phyloP scores from a whole-genome alignment of 2,888 invertebrate genomes.

The Lordiphosa andalusiaca region DNA sequence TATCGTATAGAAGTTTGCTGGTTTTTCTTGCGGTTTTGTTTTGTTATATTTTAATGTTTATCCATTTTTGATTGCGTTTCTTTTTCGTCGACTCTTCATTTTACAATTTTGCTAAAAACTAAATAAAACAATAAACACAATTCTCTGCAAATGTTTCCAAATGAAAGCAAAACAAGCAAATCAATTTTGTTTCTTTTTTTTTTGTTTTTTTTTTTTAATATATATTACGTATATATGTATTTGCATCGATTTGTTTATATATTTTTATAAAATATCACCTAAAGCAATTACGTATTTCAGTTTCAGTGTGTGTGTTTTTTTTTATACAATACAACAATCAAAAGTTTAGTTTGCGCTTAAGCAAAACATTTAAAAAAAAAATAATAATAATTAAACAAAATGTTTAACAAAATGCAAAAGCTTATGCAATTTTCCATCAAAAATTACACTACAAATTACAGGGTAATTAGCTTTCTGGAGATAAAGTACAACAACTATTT shows the following conservation, averaged over 20 bases:
- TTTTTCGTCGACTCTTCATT: conserved; percentile 66
- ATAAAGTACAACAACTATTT: conserved; percentile 75
- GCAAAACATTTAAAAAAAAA: conserved; percentile 61
- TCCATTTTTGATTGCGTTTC: conserved; percentile 67
- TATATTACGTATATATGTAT: conserved; percentile 53
- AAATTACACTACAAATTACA: conserved; percentile 61
- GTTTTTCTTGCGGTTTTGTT: conserved; percentile 29
- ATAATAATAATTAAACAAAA: conserved; percentile 59
- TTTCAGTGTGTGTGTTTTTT: conserved; percentile 63
- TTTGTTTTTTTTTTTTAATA: conserved; percentile 28
- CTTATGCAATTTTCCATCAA: conserved; percentile 41
- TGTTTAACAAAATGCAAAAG: conserved; percentile 66
- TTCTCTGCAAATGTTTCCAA: conserved; percentile 4
- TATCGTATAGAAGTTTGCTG: conserved; percentile 77
- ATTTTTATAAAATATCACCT: conserved; percentile 78
- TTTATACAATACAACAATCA: conserved; percentile 62
- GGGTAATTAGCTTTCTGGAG: conserved; percentile 53
- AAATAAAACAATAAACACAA: conserved; percentile 66
- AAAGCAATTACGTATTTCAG: conserved; percentile 80
- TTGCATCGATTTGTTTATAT: conserved; percentile 37
- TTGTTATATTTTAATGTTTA: conserved; percentile 37
- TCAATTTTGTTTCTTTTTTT: conserved; percentile 28
- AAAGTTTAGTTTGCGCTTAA: conserved; percentile 45
- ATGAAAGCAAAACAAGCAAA: conserved; percentile 55
- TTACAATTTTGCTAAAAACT: conserved; percentile 80